Evolutionary conservation across 2,888 invertebrate genomes (phyloP).

Genomic region (Tethea ocularis): DNA sequence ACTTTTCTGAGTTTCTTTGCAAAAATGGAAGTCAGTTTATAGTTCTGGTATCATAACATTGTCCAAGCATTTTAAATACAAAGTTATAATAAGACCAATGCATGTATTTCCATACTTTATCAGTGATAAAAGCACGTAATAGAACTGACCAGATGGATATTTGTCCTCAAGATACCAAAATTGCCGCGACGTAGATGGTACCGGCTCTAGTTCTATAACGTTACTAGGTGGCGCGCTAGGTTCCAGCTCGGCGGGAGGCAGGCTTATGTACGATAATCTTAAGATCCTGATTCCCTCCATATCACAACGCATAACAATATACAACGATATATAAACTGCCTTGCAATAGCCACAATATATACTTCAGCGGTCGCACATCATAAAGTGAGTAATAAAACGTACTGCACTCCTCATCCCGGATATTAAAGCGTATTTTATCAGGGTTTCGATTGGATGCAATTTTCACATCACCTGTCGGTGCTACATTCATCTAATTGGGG

Average conservation of each 20-base stretch:
- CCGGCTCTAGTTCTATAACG: background rate
- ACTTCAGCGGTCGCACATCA: background rate
- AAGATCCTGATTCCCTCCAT: background rate
- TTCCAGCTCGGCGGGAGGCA: background rate
- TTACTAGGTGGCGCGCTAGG: background rate
- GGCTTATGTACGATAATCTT: background rate
- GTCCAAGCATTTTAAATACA: too few species aligned
- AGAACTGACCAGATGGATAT: background rate
- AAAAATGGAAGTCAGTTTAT: too few species aligned
- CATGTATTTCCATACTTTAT: too few species aligned
- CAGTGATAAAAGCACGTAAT: background rate
- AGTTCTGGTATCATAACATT: too few species aligned
- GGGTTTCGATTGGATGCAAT: conserved; percentile 25
- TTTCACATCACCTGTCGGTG: conserved; percentile 25
- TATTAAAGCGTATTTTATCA: conserved; percentile 18
- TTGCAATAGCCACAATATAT: background rate
- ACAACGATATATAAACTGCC: background rate
- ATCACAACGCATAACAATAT: background rate
- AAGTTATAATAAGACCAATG: too few species aligned
- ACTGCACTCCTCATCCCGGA: conserved; percentile 11
- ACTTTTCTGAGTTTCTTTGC: too few species aligned
- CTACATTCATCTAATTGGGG: conserved; percentile 10
- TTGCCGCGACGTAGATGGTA: background rate
- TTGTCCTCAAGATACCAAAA: background rate
- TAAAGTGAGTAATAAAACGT: background rate